phyloP scores from a whole-genome alignment of 1,140 invertebrate genomes.

The Pogonomyrmex barbatus region DNA sequence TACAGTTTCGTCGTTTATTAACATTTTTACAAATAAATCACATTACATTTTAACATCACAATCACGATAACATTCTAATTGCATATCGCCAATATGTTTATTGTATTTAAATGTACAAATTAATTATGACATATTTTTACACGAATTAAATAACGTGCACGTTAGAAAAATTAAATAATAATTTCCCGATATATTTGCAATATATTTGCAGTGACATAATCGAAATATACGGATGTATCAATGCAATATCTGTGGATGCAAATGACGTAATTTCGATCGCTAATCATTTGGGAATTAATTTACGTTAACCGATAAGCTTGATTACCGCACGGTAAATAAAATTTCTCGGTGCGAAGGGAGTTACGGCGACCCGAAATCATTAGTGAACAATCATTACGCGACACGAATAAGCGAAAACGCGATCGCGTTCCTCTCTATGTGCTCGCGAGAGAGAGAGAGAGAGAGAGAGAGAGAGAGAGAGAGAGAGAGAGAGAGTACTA shows the following conservation, averaged over 20 bases:
- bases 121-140: background rate
- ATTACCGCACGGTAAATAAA: background rate
- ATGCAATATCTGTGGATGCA: background rate
- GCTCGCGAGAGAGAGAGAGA: background rate
- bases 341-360: background rate
- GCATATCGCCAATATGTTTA: background rate
- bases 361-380: background rate
- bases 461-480: too few species aligned
- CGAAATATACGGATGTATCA: background rate
- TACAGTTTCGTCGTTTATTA: slow-evolving; percentile 6
- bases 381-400: background rate
- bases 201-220: background rate
- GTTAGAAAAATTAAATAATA: background rate
- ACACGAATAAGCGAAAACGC: background rate
- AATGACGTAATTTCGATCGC: slow-evolving; percentile 32
- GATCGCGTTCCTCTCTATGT: background rate
- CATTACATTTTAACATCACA: slow-evolving; percentile 1
- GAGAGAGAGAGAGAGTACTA: too few species aligned
- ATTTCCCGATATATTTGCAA: background rate
- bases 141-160: background rate
- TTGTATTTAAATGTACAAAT: background rate
- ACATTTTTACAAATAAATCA: background rate
- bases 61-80: slow-evolving; percentile 2
- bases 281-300: slow-evolving; percentile 39
- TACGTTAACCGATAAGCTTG: slow-evolving; percentile 5